These are phyloP conservation scores for Cydia fagiglandana DNA, from an alignment of 1,140 invertebrate species.

Conservation along the genomic window DNA sequence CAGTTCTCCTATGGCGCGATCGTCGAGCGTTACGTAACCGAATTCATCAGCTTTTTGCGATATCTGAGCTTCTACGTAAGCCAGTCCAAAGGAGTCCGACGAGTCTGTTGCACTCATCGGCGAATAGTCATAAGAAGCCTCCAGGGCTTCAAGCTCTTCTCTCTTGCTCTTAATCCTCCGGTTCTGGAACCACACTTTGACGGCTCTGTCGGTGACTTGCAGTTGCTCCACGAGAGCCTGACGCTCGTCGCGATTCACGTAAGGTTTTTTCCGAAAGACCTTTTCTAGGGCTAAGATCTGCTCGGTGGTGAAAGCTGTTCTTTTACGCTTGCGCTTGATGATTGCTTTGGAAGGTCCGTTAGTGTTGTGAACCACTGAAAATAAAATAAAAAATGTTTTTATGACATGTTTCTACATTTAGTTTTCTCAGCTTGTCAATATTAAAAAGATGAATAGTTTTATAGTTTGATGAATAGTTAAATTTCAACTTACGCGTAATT, in stretches of 20 bases:
- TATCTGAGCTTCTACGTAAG: conserved; percentile 51
- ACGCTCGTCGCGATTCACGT: conserved; percentile 48
- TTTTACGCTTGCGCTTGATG: conserved; percentile 49
- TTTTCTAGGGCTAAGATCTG: conserved; percentile 56
- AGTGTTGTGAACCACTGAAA: conserved; percentile 31
- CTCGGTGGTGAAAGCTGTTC: conserved; percentile 56
- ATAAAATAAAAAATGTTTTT: not conserved
- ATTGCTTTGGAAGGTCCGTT: conserved; percentile 37
- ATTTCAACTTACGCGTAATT: conserved; percentile 28
- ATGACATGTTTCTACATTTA: not conserved
- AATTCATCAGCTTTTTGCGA: conserved; percentile 45
- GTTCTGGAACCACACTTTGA: conserved; percentile 68
- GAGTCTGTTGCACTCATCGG: conserved; percentile 35
- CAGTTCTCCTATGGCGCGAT: conserved; percentile 45
- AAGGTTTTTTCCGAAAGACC: conserved; percentile 51
- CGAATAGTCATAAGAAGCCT: conserved; percentile 30
- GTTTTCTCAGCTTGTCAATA: not conserved
- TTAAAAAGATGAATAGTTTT: not conserved
- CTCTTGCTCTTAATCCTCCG: conserved; percentile 51
- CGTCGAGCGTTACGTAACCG: conserved; percentile 53
- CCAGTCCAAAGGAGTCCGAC: conserved; percentile 35
- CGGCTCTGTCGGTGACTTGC: conserved; percentile 49
- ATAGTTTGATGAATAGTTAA: not conserved
- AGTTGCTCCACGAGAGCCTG: conserved; percentile 45
- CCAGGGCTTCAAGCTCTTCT: conserved; percentile 32